Conservation (phyloP, 2,113 vertebrate species). For the Plectropomus leopardus region DNA sequence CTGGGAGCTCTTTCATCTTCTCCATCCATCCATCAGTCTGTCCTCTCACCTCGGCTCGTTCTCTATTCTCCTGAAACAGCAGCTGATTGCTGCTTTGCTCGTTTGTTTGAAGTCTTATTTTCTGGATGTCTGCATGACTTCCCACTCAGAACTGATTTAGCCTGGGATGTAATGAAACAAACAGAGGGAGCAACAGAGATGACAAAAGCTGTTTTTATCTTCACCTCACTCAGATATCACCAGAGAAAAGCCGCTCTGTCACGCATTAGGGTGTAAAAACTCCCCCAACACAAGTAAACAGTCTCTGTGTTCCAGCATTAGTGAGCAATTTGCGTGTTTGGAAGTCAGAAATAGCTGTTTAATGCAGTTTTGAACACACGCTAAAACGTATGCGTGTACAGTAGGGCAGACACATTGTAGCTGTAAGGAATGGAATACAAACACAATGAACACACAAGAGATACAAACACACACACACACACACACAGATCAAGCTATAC, state of each 20-base stretch:
- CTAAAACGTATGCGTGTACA: conserved; percentile 32
- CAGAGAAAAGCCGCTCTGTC: conserved; percentile 31
- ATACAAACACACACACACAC: conserved; percentile 8
- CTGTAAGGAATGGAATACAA: conserved; percentile 45
- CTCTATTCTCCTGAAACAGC: conserved; percentile 41
- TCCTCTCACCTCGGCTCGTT: conserved; percentile 8
- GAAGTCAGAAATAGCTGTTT: conserved; percentile 13
- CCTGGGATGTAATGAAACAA: conserved; percentile 56
- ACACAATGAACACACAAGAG: conserved; percentile 8
- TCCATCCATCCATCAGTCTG: conserved; percentile 43
- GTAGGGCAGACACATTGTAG: neutral
- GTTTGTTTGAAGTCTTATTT: conserved; percentile 58
- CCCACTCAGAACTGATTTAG: conserved; percentile 44
- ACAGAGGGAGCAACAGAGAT: conserved; percentile 49
- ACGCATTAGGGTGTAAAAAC: conserved; percentile 47
- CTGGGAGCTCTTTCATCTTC: conserved; percentile 32
- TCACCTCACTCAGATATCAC: conserved; percentile 34
- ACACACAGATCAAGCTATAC: conserved; percentile 51
- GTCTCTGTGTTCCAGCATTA: conserved; percentile 6
- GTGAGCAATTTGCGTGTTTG: conserved; percentile 43
- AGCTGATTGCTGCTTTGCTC: conserved; percentile 48
- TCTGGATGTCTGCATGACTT: conserved; percentile 52
- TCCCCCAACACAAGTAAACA: conserved; percentile 23
- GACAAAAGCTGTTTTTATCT: conserved; percentile 59
- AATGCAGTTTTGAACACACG: conserved; percentile 22